These are phyloP conservation scores for Psammodynastes pulverulentus DNA, from an alignment of 2,113 vertebrate genomes.

Conservation along the genomic window DNA sequence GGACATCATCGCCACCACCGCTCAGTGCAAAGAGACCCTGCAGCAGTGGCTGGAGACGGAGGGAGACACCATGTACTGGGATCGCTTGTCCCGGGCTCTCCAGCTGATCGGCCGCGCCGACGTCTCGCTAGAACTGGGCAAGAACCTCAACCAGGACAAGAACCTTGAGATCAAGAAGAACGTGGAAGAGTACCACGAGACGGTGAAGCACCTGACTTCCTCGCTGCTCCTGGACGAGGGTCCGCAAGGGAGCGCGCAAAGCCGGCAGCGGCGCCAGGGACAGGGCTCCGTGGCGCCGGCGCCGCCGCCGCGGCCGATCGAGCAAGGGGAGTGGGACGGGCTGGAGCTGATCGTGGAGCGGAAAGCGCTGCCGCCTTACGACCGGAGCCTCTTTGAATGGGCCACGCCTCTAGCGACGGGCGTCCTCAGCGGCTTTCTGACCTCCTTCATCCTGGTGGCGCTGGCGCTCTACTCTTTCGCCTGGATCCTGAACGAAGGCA, in stretches of 20 bases:
- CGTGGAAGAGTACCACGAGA: slow-evolving; percentile 21
- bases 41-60: slow-evolving; percentile 42
- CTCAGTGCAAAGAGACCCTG: slow-evolving; percentile 40
- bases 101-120: slow-evolving; percentile 56
- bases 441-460: slow-evolving; percentile 43
- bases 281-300: background rate
- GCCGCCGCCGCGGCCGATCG: too few species aligned
- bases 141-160: slow-evolving; percentile 72
- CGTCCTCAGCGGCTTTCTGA: slow-evolving; percentile 72
- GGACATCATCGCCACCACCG: background rate
- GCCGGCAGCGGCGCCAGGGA: accelerated
- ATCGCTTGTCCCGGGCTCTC: slow-evolving; percentile 60
- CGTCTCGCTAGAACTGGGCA: slow-evolving; percentile 67
- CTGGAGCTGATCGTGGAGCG: slow-evolving; percentile 73
- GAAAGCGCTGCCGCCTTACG: slow-evolving; percentile 53
- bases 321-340: slow-evolving; percentile 18
- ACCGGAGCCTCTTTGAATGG: slow-evolving; percentile 63
- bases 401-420: slow-evolving; percentile 67
- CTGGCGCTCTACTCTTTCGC: slow-evolving; percentile 30
- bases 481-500: slow-evolving; percentile 33
- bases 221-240: slow-evolving; percentile 25
- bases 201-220: background rate
- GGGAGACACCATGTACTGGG: slow-evolving; percentile 56
- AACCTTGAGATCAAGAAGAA: slow-evolving; percentile 61
- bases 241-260: accelerated